Base-by-base conservation (phyloP, 2,888 invertebrate genomes). In the Lasioglossum malachurum region DNA sequence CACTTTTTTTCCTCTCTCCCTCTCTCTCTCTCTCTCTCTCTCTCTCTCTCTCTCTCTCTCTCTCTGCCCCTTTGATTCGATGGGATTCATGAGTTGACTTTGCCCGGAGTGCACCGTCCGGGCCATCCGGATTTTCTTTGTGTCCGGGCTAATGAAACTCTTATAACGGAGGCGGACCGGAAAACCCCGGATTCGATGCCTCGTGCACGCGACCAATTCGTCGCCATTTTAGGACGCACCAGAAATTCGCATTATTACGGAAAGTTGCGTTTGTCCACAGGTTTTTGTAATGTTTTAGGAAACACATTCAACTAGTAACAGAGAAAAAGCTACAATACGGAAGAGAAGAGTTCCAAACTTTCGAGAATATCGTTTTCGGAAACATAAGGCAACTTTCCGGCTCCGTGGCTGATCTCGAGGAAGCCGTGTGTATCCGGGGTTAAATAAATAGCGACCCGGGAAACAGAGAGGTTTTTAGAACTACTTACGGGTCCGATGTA, bases 31-130 rank as follows among this genome's bases (percentile, higher is more conserved):
- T 35, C 67, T 84, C 35, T 3, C 35, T 19, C 8, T 23, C 35
- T 19, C 8, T 35, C 64, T 71, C 79, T 75, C 60, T 16, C 7
- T 35, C 23, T 74, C 35, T 53, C 74, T 75, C 80, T 80, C 71
- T 53, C 74, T 53, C 35, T 76, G 74, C 82, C 90, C 87, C 78
- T 91, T 89, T 83, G 80, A 77, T 86, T 80, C 90, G 87, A 86
- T 79, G 82, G 87, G 87, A 91, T 91, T 91, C 89, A 89, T 85
- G 87, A 88, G 86, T 87, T 86, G 91, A 91, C 87, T 91, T 87
- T 90, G 85, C 82, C 74, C 90, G 31, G 69, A 80, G 81, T 82
- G 78, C 79, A 57, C 85, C 27, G 73, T 72, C 72, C 64, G 31
- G 31, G 31, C 64, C 78, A 60, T 44, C 64, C n/a, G 1, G 69